phyloP scores from a whole-genome alignment of 2,888 invertebrate genomes.

The Microctonus hyperodae region DNA sequence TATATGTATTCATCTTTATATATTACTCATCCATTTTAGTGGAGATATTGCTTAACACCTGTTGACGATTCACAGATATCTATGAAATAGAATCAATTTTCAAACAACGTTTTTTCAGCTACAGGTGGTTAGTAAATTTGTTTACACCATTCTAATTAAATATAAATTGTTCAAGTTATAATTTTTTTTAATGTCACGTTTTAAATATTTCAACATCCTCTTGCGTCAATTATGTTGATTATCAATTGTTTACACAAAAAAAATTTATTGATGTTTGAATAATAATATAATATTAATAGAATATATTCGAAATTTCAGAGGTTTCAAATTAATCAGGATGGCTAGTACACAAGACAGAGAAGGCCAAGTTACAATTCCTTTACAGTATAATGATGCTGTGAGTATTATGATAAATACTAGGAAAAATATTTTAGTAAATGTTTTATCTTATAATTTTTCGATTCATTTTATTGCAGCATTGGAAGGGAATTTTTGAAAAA shows the following conservation, averaged over 20 bases:
- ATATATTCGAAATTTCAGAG: constrained; percentile 42
- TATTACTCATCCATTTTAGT: not conserved
- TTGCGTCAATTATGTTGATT: not conserved
- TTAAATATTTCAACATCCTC: not conserved
- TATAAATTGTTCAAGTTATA: not conserved
- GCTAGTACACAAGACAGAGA: constrained; percentile 55
- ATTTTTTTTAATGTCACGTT: too few species aligned
- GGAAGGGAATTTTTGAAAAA: constrained; percentile 62
- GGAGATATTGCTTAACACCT: not conserved
- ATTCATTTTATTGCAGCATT: constrained; percentile 57
- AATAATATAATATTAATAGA: not conserved
- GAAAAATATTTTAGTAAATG: constrained; percentile 4
- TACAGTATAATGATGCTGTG: constrained; percentile 58
- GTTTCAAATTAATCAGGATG: constrained; percentile 58
- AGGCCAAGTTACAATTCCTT: constrained; percentile 55
- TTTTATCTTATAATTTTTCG: constrained; percentile 3
- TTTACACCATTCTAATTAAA: too few species aligned
- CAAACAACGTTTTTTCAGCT: not conserved
- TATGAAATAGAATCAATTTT: not conserved
- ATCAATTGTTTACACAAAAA: not conserved
- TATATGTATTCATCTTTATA: too few species aligned
- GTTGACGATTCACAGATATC: not conserved
- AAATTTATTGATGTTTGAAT: not conserved
- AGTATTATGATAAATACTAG: constrained; percentile 41
- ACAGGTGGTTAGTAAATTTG: not conserved